Conservation (phyloP, 2,888 invertebrate genomes). For the Ichneumoninae sp. region DNA sequence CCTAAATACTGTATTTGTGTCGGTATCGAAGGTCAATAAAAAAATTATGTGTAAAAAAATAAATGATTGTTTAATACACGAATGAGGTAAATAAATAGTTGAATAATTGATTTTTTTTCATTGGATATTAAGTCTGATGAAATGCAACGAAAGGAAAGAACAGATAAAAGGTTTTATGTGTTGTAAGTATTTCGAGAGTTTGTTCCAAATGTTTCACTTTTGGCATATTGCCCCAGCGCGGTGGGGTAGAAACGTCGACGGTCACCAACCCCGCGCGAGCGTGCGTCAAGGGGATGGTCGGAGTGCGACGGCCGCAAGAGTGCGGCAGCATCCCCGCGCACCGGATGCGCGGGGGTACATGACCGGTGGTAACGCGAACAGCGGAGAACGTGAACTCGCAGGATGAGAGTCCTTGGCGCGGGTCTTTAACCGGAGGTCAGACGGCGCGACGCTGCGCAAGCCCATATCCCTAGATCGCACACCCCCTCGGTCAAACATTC, state of each 20-base stretch:
- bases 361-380: conserved; percentile 3
- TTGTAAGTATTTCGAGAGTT: background rate
- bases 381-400: conserved; percentile 37
- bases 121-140: background rate
- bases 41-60: background rate
- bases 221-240: conserved; percentile 12
- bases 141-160: background rate
- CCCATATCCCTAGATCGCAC: conserved; percentile 7
- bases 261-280: conserved; percentile 30
- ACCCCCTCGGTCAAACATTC: background rate
- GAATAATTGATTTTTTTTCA: background rate
- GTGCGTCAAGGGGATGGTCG: background rate
- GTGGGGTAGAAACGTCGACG: conserved; percentile 13
- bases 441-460: conserved; percentile 48
- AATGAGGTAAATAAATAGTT: background rate
- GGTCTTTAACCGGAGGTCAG: conserved; percentile 54
- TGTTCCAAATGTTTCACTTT: background rate
- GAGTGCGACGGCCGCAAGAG: conserved; percentile 23
- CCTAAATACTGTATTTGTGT: background rate
- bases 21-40: background rate
- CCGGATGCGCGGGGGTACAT: conserved; percentile 16
- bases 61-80: background rate
- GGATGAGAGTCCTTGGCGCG: conserved; percentile 52
- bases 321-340: conserved; percentile 22
- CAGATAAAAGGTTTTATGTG: background rate